Base-by-base conservation (phyloP, 2,888 invertebrate species). In the Parnassius glacialis region DNA sequence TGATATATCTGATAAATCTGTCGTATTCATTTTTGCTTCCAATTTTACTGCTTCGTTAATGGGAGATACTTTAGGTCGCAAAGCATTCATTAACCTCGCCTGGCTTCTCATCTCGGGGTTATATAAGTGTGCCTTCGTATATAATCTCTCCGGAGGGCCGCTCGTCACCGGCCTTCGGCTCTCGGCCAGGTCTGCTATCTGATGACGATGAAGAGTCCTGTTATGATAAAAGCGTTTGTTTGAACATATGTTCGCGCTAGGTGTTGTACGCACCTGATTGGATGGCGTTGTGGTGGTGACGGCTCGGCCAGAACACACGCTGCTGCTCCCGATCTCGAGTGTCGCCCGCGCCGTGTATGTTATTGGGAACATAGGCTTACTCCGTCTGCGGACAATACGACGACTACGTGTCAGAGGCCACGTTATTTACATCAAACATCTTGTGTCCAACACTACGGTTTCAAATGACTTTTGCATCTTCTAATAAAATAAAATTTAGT, bases 301-400 rank as follows among this genome's bases (percentile, higher is more conserved):
- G 79, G 90, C 90, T 85, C 91, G 90, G 83, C 89, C 90, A 81
- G 87, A 82, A 78, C 88, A 76, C 81, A 87, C 88, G 77, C 84
- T 81, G 81, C 87, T 85, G 83, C 87, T 86, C 80, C 90, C 91
- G 79, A 92, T 92, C 84, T 92, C 92, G 71, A 92, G 85, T 65
- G 90, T 88, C 62, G 91, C 90, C 74, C 90, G 87, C 74, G 92
- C 89, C 72, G 92, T 92, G 81, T 91, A 92, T 80, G 87, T 90
- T 84, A 90, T 83, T 79, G 89, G 90, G 83, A 84, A 85, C 82
- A 78, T 78, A 75, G 89, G 83, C 79, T 88, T 88, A 76, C 85
- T 86, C 80, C 88, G 79, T 76, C 90, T 90, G 86, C 71, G 76
- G 76, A 82, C 79, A 82, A 78, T 65, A 47, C 47, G 43, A 34